Evolutionary conservation across 2,888 invertebrate species (phyloP), one percentile per base, ranked within the genome.

Genomic region (Drosophila neutralis): DNA sequence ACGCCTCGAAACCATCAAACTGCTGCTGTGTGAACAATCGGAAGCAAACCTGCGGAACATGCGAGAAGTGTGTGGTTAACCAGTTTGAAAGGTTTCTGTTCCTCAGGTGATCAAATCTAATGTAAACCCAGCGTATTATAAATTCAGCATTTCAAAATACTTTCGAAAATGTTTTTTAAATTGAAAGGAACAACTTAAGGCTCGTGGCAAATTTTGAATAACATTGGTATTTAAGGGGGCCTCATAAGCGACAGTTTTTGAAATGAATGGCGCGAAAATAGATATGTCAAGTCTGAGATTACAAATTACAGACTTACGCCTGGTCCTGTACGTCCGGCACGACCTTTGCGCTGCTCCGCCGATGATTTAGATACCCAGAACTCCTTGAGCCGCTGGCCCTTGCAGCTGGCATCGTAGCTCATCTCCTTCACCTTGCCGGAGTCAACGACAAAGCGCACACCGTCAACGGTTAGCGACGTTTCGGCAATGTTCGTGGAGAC

Each of bases 401-500:
- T 98, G 65, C 97, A 96, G 1, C 95, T 95, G 0, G 98, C 95
- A 92, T 99, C 98, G 91, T 98, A 99, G 87, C 96, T 98, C 98
- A 99, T 99, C 93, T 99, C 97, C 93, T 99, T 99, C 0, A 95
- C 98, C 94, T 98, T 98, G 35, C 99, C 99, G 4, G 98, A 98
- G 93, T 99, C 99, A 0, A 97, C 95, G 0, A 99, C 99, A 93
- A 99, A 99, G 89, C 99, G 94, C 62, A 99, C 97, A 0, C 99
- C 99, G 92, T 99, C 99, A 63, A 99, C 99, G 0, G 99, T 99
- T 4, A 99, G 96, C 0, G 99, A 99, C 0, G 99, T 99, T 94
- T 99, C 99, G 0, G 99, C 99, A 68, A 99, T 99, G 91, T 99
- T 99, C 1, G 99, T 99, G 0, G 98, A 98, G 1, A 99, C 96